phyloP scores from a whole-genome alignment of 1,140 invertebrate genomes.

The Pinna nobilis region DNA sequence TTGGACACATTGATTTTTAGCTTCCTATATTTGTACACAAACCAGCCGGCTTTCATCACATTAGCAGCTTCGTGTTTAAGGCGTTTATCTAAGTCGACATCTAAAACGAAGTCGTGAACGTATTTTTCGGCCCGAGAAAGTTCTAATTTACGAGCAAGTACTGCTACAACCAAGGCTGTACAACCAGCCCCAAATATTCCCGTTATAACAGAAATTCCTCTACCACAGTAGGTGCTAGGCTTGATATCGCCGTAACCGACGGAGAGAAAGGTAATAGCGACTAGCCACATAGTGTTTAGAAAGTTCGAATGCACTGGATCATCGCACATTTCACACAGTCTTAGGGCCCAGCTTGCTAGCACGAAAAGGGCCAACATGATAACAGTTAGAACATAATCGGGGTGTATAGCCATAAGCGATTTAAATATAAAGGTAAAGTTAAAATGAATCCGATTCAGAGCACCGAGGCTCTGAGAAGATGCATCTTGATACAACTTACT shows the following conservation, averaged over 20 bases:
- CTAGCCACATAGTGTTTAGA: conserved; percentile 72
- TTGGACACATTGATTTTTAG: conserved; percentile 19
- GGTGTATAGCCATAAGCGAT: conserved; percentile 73
- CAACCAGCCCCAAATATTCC: conserved; percentile 73
- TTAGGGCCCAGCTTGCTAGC: conserved; percentile 69
- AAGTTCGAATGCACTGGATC: conserved; percentile 60
- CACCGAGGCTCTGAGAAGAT: conserved; percentile 71
- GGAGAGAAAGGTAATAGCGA: conserved; percentile 73
- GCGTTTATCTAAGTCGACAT: conserved; percentile 69
- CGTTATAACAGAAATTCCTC: conserved; percentile 70
- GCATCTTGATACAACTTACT: conserved; percentile 72
- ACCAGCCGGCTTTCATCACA: conserved; percentile 71
- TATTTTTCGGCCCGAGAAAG: conserved; percentile 72
- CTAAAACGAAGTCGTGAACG: conserved; percentile 73
- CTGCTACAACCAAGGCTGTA: conserved; percentile 74
- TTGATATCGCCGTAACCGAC: conserved; percentile 75
- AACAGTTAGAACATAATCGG: conserved; percentile 69
- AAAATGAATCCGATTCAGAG: conserved; percentile 72
- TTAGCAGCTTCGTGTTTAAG: conserved; percentile 72
- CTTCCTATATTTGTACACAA: conserved; percentile 65
- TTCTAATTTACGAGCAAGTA: conserved; percentile 72
- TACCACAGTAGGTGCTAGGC: conserved; percentile 72
- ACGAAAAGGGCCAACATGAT: conserved; percentile 68
- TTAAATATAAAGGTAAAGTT: conserved; percentile 74
- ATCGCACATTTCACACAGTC: conserved; percentile 69